phyloP scores from a whole-genome alignment of 2,888 invertebrate species.

The Drosophila planitibia region DNA sequence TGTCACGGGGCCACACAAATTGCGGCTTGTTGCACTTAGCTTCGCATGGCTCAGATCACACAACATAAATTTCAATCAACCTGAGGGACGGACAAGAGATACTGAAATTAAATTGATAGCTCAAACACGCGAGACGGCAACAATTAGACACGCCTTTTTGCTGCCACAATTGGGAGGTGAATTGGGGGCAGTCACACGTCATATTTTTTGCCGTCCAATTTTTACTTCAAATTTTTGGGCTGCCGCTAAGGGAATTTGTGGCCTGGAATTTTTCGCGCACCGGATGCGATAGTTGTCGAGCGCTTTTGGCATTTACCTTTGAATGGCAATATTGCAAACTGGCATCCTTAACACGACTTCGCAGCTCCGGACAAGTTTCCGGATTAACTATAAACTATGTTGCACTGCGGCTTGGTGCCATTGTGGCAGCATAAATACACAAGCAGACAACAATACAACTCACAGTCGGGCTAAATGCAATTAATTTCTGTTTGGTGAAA shows the following conservation, averaged over 20 bases:
- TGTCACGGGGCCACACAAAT: constrained; percentile 34
- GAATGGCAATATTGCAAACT: constrained; percentile 39
- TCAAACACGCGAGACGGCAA: constrained; percentile 43
- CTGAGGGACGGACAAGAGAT: constrained; percentile 40
- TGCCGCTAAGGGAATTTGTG: constrained; percentile 17
- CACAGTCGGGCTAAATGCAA: constrained; percentile 49
- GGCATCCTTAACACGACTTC: constrained; percentile 26
- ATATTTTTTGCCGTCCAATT: constrained; percentile 19
- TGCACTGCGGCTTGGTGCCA: constrained; percentile 16
- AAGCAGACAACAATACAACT: constrained; percentile 25
- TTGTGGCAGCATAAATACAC: constrained; percentile 54
- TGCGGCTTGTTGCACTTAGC: constrained; percentile 63
- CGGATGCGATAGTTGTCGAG: constrained; percentile 65
- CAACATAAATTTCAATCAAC: constrained; percentile 55
- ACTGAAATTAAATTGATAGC: constrained; percentile 41
- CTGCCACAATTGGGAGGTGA: neutral
- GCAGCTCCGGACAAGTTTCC: constrained; percentile 19
- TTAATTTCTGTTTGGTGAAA: constrained; percentile 44
- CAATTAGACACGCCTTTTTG: constrained; percentile 42
- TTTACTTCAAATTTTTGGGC: constrained; percentile 9
- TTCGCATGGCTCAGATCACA: constrained; percentile 64
- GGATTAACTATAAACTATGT: constrained; percentile 30
- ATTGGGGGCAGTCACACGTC: constrained; percentile 5
- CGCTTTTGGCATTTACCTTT: constrained; percentile 50
- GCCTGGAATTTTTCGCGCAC: constrained; percentile 21